Conservation (phyloP, 2,113 vertebrate genomes). For the Elgaria multicarinata region DNA sequence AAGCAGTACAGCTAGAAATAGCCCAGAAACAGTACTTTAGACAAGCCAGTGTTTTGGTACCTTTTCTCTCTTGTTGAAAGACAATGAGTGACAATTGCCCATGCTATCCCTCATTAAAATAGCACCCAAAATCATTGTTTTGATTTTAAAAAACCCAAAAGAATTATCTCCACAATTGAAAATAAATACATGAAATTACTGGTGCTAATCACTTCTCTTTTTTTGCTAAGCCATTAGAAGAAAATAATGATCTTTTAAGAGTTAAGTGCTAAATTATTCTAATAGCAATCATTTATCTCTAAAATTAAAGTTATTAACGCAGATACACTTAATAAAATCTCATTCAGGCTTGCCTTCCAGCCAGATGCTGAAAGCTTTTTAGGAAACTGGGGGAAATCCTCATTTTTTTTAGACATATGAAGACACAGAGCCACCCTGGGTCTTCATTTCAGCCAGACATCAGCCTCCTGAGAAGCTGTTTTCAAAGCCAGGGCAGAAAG, state of each 20-base stretch:
- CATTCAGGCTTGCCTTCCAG: not conserved
- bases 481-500: not conserved
- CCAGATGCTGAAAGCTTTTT: not conserved
- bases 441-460: not conserved
- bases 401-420: not conserved
- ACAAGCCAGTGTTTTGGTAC: no score
- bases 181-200: constrained; percentile 18
- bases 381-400: not conserved
- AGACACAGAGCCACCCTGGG: no score
- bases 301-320: constrained; percentile 29
- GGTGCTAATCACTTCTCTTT: not conserved
- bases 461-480: not conserved
- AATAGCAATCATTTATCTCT: constrained; percentile 29
- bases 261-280: constrained; percentile 20
- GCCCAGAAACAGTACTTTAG: no score
- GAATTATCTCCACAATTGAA: constrained; percentile 19
- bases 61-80: no score
- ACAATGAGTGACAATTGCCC: not conserved
- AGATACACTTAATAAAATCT: constrained; percentile 23
- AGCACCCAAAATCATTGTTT: not conserved
- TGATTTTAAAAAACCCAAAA: not conserved
- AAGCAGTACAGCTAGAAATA: no score
- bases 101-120: not conserved
- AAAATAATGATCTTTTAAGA: constrained; percentile 27
- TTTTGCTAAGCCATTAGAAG: not conserved